Percentiles rank a stretch among this genome's conserved stretches.
phyloP scores from a whole-genome alignment of 2,888 invertebrate genomes.

The Priocnemis perturbator region DNA sequence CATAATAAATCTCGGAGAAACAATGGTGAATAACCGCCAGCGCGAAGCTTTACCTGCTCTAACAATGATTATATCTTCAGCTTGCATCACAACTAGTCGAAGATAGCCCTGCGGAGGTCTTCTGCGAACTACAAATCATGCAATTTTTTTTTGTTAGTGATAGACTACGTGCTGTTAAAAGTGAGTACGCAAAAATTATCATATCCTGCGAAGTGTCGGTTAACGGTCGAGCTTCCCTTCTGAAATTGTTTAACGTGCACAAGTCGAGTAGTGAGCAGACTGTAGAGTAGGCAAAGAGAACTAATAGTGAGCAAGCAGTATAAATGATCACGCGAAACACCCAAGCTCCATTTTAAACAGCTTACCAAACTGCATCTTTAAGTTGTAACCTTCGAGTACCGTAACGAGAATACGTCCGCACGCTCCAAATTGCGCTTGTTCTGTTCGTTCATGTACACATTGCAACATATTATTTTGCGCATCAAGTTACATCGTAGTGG shows the following conservation, averaged over 20 bases:
- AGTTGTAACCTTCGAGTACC: slow-evolving; percentile 70
- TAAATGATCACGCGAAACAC: neutral
- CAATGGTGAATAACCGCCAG: neutral
- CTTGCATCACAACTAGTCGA: slow-evolving; percentile 71
- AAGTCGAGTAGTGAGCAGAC: no score
- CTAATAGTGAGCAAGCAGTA: neutral
- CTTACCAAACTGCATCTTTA: slow-evolving; percentile 71
- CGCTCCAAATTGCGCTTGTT: slow-evolving; percentile 78
- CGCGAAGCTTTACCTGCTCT: slow-evolving; percentile 63
- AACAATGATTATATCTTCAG: slow-evolving; percentile 67
- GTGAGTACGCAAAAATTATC: slow-evolving; percentile 8
- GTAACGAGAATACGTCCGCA: slow-evolving; percentile 79
- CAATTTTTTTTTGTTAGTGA: slow-evolving; percentile 60
- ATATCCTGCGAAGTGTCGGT: neutral
- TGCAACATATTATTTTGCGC: slow-evolving; percentile 42
- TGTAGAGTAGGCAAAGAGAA: slow-evolving; percentile 4
- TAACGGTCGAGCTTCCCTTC: no score
- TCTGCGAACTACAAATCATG: slow-evolving; percentile 74
- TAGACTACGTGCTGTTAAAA: slow-evolving; percentile 43
- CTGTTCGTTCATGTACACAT: slow-evolving; percentile 66
- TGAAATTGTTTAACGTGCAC: no score
- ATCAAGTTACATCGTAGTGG: slow-evolving; percentile 16
- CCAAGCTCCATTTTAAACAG: slow-evolving; percentile 13
- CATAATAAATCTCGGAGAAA: no score
- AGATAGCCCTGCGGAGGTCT: slow-evolving; percentile 73